Evolutionary conservation across 2,888 invertebrate species (phyloP), one percentile per base, ranked within the genome.

Genomic region (Limnephilus auricula): DNA sequence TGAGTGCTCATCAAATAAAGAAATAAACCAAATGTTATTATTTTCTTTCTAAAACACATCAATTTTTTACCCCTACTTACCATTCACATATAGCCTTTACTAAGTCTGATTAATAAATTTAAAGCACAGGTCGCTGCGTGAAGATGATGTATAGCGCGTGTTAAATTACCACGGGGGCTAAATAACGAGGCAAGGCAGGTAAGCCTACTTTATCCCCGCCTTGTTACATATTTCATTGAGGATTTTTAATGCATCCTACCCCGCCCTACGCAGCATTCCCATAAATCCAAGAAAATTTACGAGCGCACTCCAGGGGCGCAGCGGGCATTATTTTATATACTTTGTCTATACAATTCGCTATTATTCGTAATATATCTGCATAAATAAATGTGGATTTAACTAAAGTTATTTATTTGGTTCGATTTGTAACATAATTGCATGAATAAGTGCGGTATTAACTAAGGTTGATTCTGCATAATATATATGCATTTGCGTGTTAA

Each of bases 201-300:
- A 45, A 80, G 82, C 86, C 65, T 65, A 65, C 34, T 78, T 78
- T 79, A 84, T 84, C 37, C 83, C 88, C 91, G 90, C 91, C 92
- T 86, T 45, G 82, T 90, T 87, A 65, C 65, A 65, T 65, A 87
- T 91, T 92, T 90, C 92, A 92, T 90, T 92, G 91, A 90, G n/a
- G 90, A 80, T 91, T 91, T 91, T 91, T 92, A 90, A 92, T 88
- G 45, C 85, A 90, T 90, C 79, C 90, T 78, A 45, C 83, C 90
- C 40, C 85, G 45, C 79, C 90, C 79, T 31, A 86, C 50, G 65
- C 32, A 45, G 32, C n/a, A 31, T 86, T 90, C 90, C 86, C 90
- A 90, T 90, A 90, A 90, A 90, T 90, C 78, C 34, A 30, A 80
- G 79, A 65, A 86, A 90, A 79, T 18, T 0, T 65, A 78, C 50